These are phyloP conservation scores for Elephantulus edwardii DNA, from an alignment of 2,113 vertebrate genomes.

Conservation along the genomic window DNA sequence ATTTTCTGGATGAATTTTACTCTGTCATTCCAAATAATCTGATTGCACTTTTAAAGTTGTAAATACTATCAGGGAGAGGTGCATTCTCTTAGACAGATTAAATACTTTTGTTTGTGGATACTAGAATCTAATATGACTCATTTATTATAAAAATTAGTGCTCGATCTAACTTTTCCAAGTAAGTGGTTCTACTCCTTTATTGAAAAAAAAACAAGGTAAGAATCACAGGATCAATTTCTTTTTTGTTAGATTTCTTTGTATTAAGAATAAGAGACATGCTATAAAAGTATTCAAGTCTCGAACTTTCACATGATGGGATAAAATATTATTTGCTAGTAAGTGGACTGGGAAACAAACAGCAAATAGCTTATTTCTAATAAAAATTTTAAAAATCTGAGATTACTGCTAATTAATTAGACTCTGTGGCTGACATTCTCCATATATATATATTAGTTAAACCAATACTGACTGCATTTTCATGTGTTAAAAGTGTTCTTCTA, in stretches of 20 bases:
- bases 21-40: background rate
- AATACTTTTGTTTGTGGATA: background rate
- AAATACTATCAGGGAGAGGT: background rate
- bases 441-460: background rate
- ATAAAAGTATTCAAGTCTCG: too few relatives aligned
- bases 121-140: background rate
- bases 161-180: background rate
- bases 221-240: background rate
- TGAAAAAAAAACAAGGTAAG: background rate
- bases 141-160: conserved; percentile 10
- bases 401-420: background rate
- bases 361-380: too few relatives aligned
- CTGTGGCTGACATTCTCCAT: background rate
- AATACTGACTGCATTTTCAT: background rate
- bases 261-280: background rate
- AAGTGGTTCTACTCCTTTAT: background rate
- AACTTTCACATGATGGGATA: background rate
- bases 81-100: background rate
- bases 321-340: background rate
- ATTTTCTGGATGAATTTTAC: background rate
- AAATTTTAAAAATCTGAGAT: background rate
- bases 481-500: background rate
- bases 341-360: background rate
- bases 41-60: background rate
- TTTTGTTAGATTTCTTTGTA: too few relatives aligned